A percentile compares a stretch with the other conserved stretches of the same genome.
phyloP scores from a whole-genome alignment of 2,797 vertebrate genomes.

The Aplochiton taeniatus region DNA sequence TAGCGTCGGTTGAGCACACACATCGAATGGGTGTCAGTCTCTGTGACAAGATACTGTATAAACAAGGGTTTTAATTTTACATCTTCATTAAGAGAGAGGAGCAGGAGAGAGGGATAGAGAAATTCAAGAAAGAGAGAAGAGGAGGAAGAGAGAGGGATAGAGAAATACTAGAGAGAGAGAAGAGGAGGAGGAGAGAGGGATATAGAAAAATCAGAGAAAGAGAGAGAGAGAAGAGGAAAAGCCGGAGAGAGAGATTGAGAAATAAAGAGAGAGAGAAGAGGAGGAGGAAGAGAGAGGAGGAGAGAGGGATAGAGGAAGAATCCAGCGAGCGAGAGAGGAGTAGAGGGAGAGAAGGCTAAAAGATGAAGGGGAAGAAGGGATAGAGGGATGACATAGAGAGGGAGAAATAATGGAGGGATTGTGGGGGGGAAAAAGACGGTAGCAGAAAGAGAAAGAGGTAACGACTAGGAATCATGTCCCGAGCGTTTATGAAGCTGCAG shows the following conservation, averaged over 20 bases:
- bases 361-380: not conserved
- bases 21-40: no score
- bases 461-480: no score
- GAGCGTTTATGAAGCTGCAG: no score
- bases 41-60: no score
- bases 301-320: not conserved
- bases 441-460: no score
- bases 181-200: not conserved
- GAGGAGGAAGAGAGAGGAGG: not conserved
- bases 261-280: not conserved
- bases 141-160: not conserved
- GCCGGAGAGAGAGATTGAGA: not conserved
- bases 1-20: no score
- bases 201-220: not conserved
- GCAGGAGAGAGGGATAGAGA: not conserved
- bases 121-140: not conserved
- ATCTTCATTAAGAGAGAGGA: not conserved
- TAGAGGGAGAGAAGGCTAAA: not conserved
- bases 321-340: no score
- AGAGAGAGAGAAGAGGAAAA: not conserved
- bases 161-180: not conserved
- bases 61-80: no score
- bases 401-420: not conserved
- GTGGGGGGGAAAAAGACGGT: no score
- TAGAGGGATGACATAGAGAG: not conserved